phyloP scores from a whole-genome alignment of 2,113 vertebrate genomes.

The Microcebus jonahi region DNA sequence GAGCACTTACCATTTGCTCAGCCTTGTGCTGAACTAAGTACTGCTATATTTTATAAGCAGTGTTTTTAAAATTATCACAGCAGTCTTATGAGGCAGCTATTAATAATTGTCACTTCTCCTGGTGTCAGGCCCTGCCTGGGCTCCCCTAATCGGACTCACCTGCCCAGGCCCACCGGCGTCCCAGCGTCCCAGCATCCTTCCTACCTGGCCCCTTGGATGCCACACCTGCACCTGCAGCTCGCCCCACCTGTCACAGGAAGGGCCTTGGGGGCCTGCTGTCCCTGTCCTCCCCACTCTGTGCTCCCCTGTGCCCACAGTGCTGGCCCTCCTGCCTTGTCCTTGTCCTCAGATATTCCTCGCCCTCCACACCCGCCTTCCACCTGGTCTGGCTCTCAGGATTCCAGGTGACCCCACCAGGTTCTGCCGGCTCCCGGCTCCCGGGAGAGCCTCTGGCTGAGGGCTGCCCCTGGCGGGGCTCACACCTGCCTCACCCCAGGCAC shows the following conservation, averaged over 20 bases:
- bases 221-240: not conserved
- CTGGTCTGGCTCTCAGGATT: not conserved
- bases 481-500: not conserved
- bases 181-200: no score
- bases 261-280: not conserved
- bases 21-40: not conserved
- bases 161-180: accelerated
- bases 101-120: not conserved
- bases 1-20: not conserved
- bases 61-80: not conserved
- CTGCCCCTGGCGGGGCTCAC: not conserved
- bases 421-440: not conserved
- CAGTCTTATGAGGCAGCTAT: not conserved
- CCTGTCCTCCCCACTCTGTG: accelerated
- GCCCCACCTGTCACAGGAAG: not conserved
- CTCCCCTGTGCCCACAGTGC: accelerated
- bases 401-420: not conserved
- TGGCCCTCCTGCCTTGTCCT: not conserved
- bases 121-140: not conserved
- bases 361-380: not conserved
- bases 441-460: not conserved
- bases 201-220: no score
- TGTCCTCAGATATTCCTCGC: not conserved
- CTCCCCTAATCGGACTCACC: accelerated
- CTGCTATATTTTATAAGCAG: not conserved